Base-by-base conservation (phyloP, 2,113 vertebrate genomes). In the Catharus minimus region DNA sequence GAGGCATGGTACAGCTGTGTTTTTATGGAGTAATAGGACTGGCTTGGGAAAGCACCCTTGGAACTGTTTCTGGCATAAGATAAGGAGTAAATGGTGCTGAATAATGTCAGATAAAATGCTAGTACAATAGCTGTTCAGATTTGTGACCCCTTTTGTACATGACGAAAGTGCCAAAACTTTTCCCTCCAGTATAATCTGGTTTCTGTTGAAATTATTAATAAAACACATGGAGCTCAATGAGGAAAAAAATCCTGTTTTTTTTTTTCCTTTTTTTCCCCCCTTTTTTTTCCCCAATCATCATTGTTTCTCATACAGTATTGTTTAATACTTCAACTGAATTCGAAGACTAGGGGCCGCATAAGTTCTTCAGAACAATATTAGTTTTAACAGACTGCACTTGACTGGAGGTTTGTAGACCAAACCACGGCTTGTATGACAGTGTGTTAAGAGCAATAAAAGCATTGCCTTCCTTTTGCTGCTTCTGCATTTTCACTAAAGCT, bases 261-360 rank as follows among this genome's bases (percentile, higher is more conserved):
- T 7, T 18, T 4, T 15, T n/a, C 12, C 5, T 50, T 11, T 27
- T 7, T 18, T 5, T 19, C 28, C 27, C 12, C 23, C 7, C 11
- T 43, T 18, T 8, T 7, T 7, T 1, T 20, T 19, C 3, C 21
- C 0, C 5, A 5, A 4, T 62, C 2, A 2, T 66, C 9, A 10
- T 47, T 47, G 15, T 3, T 56, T 88, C 53, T 44, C 3, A 1
- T 55, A 47, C 3, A 58, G 28, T n/a, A 10, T 55, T 55, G 9
- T 43, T 77, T 66, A 57, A 68, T 43, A 33, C 2, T 52, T 60
- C 39, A n/a, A 3, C 39, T 69, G 46, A 76, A 39, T 47, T 75
- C 7, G 68, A 82, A 85, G 39, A n/a, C 41, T 27, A 28, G 11
- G 2, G 16, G 2, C 44, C 17, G 50, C 2, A 3, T 21, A 85